Evolutionary conservation across 1,140 invertebrate genomes (phyloP).

Genomic region (Adelges cooleyi): DNA sequence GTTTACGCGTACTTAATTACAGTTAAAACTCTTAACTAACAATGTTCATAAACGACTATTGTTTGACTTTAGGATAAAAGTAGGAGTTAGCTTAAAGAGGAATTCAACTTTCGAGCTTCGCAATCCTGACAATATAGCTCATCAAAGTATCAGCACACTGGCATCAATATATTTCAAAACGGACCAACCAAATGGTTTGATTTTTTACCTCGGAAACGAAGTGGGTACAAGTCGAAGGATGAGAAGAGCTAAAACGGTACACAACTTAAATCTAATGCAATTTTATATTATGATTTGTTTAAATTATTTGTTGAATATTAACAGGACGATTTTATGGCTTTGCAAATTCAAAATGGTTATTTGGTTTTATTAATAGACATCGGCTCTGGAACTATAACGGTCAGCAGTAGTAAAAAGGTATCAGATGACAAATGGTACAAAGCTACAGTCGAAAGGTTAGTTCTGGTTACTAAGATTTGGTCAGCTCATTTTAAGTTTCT

Average conservation of each 20-base stretch:
- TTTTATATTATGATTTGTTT: slow-evolving; percentile 22
- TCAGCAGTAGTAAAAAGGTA: slow-evolving; percentile 62
- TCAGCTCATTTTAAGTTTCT: no score
- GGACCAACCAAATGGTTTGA: slow-evolving; percentile 61
- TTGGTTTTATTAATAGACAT: slow-evolving; percentile 77
- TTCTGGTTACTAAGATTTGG: no score
- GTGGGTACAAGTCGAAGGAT: slow-evolving; percentile 46
- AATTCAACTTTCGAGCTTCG: slow-evolving; percentile 73
- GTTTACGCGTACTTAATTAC: no score
- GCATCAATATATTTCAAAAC: slow-evolving; percentile 81
- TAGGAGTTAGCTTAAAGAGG: slow-evolving; percentile 73
- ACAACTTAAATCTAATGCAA: no score
- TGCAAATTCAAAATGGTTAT: slow-evolving; percentile 80
- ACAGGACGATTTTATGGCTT: slow-evolving; percentile 81
- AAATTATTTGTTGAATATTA: neutral
- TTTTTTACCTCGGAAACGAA: slow-evolving; percentile 83
- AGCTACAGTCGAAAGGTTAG: slow-evolving; percentile 69
- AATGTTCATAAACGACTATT: neutral
- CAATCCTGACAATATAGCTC: slow-evolving; percentile 67
- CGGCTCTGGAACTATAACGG: slow-evolving; percentile 59
- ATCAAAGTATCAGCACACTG: slow-evolving; percentile 72
- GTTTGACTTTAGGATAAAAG: slow-evolving; percentile 53
- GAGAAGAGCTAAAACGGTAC: slow-evolving; percentile 50
- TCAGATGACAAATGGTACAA: slow-evolving; percentile 85
- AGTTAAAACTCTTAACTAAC: no score